These are phyloP conservation scores for Porites cylindrica DNA, from an alignment of 92 coral and sea anemone genomes.

Conservation along the genomic window DNA sequence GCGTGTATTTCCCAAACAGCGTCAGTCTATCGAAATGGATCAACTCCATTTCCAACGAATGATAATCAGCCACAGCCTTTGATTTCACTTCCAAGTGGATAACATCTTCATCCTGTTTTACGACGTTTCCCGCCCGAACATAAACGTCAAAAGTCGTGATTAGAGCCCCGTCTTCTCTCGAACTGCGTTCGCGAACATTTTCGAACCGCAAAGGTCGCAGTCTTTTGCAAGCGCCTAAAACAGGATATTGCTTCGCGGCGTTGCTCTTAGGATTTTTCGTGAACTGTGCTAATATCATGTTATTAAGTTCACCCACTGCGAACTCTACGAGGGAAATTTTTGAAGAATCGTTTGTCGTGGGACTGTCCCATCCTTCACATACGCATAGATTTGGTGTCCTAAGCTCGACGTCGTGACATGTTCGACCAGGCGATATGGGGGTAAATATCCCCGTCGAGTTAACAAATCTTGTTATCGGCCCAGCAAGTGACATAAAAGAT, in stretches of 20 bases:
- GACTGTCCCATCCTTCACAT: slow-evolving; percentile 93
- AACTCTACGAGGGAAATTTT: slow-evolving; percentile 87
- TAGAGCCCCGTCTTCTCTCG: slow-evolving; percentile 62
- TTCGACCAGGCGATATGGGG: slow-evolving; percentile 63
- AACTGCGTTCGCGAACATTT: slow-evolving; percentile 83
- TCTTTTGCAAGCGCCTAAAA: slow-evolving; percentile 67
- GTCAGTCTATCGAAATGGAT: slow-evolving; percentile 80
- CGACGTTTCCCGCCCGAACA: slow-evolving; percentile 58
- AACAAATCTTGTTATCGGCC: slow-evolving; percentile 63
- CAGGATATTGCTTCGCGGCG: neutral
- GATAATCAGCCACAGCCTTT: slow-evolving; percentile 48
- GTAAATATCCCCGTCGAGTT: slow-evolving; percentile 74
- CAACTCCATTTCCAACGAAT: slow-evolving; percentile 73
- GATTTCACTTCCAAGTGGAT: slow-evolving; percentile 72
- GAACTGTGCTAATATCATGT: slow-evolving; percentile 61
- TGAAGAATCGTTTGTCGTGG: slow-evolving; percentile 74
- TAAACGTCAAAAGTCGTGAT: slow-evolving; percentile 69
- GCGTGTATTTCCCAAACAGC: slow-evolving; percentile 70
- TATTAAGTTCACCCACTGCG: slow-evolving; percentile 88
- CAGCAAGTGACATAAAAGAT: slow-evolving; percentile 73
- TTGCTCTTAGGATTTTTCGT: neutral
- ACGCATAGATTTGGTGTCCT: slow-evolving; percentile 84
- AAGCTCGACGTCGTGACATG: slow-evolving; percentile 80
- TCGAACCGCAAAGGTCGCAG: slow-evolving; percentile 72
- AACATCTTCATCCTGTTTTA: slow-evolving; percentile 63